A percentile compares a stretch with the other conserved stretches of the same genome.
Conservation (phyloP, 2,888 invertebrate species). For the Tipula vernalis region DNA sequence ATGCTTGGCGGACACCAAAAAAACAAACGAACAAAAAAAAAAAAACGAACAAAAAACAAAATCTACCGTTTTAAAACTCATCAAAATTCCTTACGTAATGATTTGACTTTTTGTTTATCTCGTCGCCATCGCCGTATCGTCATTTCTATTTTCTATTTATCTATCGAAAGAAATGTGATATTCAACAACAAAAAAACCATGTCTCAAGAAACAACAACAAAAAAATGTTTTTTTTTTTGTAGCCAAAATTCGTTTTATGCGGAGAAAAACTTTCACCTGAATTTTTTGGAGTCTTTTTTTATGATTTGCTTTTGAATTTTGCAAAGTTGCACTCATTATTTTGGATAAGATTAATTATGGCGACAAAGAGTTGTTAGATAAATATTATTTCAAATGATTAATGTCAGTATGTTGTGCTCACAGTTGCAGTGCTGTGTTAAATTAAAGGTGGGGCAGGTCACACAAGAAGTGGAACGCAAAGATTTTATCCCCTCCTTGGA, state of each 20-base stretch:
- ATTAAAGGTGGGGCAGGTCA: too few relatives aligned
- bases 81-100: not conserved
- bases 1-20: not conserved
- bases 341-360: not conserved
- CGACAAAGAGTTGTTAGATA: not conserved
- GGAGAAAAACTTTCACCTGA: not conserved
- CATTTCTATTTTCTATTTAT: not conserved
- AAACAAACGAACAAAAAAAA: too few relatives aligned
- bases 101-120: not conserved
- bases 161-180: not conserved
- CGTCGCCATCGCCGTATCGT: not conserved
- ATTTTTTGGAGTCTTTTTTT: not conserved
- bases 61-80: not conserved
- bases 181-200: not conserved
- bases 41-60: too few relatives aligned
- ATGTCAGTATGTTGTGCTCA: not conserved
- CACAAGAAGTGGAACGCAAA: too few relatives aligned
- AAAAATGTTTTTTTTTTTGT: not conserved
- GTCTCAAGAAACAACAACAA: not conserved
- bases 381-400: not conserved
- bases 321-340: not conserved
- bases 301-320: not conserved
- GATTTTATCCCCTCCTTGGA: too few relatives aligned
- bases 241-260: not conserved
- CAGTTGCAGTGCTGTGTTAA: too few relatives aligned